phyloP scores from a whole-genome alignment of 2,888 invertebrate species.

The Hypena proboscidalis region DNA sequence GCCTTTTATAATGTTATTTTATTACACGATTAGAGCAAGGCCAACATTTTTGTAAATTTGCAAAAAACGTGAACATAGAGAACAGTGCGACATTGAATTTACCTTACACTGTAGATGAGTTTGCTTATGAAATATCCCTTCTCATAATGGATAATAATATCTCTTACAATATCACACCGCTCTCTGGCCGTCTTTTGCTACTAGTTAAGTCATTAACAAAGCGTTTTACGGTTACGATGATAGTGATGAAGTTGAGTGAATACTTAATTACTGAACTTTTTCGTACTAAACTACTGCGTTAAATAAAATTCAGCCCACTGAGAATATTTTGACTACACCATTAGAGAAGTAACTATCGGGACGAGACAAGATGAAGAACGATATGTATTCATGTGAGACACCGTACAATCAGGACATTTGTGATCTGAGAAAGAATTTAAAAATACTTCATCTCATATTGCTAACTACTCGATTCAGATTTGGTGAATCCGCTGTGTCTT shows the following conservation, averaged over 20 bases:
- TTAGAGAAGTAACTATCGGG: slow-evolving; percentile 55
- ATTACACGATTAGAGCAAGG: slow-evolving; percentile 78
- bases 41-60: slow-evolving; percentile 68
- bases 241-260: slow-evolving; percentile 33
- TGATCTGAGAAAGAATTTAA: not conserved
- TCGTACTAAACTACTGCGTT: slow-evolving; percentile 42
- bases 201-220: slow-evolving; percentile 45
- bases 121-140: not conserved
- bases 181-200: slow-evolving; percentile 43
- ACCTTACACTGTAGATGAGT: slow-evolving; percentile 20
- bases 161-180: slow-evolving; percentile 45
- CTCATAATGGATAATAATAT: slow-evolving; percentile 6
- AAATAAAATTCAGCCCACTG: slow-evolving; percentile 48
- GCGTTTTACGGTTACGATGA: slow-evolving; percentile 40
- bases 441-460: too few species aligned
- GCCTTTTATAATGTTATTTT: slow-evolving; percentile 81
- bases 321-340: slow-evolving; percentile 54
- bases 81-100: slow-evolving; percentile 46
- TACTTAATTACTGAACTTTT: slow-evolving; percentile 33
- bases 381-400: slow-evolving; percentile 74
- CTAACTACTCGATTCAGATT: too few species aligned
- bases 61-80: slow-evolving; percentile 48
- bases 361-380: slow-evolving; percentile 72
- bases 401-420: slow-evolving; percentile 53
- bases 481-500: too few species aligned